Conservation (phyloP, 2,113 vertebrate genomes). For the Leptobrachium leishanense region DNA sequence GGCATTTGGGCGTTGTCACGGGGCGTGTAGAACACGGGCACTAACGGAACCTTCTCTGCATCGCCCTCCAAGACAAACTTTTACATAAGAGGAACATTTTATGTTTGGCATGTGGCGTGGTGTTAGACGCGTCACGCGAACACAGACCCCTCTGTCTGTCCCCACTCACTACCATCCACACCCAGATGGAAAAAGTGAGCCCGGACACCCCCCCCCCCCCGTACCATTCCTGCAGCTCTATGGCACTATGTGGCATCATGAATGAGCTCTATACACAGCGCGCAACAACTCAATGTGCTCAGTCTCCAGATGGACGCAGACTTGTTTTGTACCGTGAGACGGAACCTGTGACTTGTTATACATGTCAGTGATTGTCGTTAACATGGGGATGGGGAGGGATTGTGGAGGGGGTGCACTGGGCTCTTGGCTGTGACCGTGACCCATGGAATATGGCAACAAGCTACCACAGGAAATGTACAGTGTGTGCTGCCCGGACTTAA, state of each 20-base stretch:
- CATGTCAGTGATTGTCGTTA: too few relatives aligned
- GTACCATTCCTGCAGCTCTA: conserved; percentile 26
- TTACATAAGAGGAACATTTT: conserved; percentile 45
- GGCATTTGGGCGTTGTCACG: conserved; percentile 30
- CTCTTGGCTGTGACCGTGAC: too few relatives aligned
- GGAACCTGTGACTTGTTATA: too few relatives aligned
- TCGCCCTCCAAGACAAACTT: conserved; percentile 12
- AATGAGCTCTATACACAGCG: conserved; percentile 18
- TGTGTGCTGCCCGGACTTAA: too few relatives aligned
- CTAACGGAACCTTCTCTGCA: conserved; percentile 9
- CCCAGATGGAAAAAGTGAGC: conserved; percentile 46
- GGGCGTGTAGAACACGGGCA: conserved; percentile 37
- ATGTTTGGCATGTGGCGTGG: conserved; percentile 28
- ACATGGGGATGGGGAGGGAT: too few relatives aligned
- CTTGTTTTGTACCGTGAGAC: neutral
- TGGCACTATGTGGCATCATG: conserved; percentile 21
- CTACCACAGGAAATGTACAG: too few relatives aligned
- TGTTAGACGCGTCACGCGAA: conserved; percentile 17
- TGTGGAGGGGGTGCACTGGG: too few relatives aligned
- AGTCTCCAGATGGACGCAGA: neutral
- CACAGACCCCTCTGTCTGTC: conserved; percentile 45
- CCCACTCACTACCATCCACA: conserved; percentile 32
- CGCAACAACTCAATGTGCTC: conserved; percentile 2
- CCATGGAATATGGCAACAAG: too few relatives aligned
- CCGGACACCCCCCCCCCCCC: conserved; percentile 11